Evolutionary conservation across 2,888 invertebrate genomes (phyloP).

Genomic region (Ariolimax columbianus): DNA sequence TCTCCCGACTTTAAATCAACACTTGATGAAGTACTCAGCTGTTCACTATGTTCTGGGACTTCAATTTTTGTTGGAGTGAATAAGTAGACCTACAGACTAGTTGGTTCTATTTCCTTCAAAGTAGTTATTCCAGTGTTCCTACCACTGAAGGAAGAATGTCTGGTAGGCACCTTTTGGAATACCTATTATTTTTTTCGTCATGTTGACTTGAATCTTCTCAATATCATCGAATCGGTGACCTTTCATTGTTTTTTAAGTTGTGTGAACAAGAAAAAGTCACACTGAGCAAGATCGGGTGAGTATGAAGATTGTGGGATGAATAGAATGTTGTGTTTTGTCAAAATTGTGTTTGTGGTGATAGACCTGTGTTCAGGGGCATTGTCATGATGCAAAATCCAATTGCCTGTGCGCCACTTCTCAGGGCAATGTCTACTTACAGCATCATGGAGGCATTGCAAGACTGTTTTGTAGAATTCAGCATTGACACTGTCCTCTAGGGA

Average conservation of each 20-base stretch:
- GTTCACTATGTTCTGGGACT: too few relatives aligned
- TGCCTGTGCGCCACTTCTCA: not conserved
- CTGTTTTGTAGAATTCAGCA: constrained; percentile 7
- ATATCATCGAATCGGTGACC: not conserved
- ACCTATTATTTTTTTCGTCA: not conserved
- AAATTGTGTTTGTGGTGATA: not conserved
- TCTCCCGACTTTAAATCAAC: too few relatives aligned
- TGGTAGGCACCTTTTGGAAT: not conserved
- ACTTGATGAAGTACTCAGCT: too few relatives aligned
- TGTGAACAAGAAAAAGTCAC: not conserved
- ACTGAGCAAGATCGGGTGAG: not conserved
- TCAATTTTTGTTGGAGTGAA: too few relatives aligned
- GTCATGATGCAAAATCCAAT: not conserved
- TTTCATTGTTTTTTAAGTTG: not conserved
- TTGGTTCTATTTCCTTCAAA: too few relatives aligned
- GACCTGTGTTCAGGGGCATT: not conserved
- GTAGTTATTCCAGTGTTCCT: not conserved
- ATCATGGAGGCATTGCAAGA: not conserved
- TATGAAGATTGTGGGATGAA: not conserved
- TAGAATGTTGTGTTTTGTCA: not conserved
- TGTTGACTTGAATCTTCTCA: not conserved
- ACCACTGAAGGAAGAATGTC: not conserved
- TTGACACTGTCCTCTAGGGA: not conserved
- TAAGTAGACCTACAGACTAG: too few relatives aligned
- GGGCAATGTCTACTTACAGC: not conserved